A percentile compares a stretch with the other conserved stretches of the same genome.
phyloP scores from a whole-genome alignment of 35 echinoderm and acorn worm genomes.

The Lytechinus pictus region DNA sequence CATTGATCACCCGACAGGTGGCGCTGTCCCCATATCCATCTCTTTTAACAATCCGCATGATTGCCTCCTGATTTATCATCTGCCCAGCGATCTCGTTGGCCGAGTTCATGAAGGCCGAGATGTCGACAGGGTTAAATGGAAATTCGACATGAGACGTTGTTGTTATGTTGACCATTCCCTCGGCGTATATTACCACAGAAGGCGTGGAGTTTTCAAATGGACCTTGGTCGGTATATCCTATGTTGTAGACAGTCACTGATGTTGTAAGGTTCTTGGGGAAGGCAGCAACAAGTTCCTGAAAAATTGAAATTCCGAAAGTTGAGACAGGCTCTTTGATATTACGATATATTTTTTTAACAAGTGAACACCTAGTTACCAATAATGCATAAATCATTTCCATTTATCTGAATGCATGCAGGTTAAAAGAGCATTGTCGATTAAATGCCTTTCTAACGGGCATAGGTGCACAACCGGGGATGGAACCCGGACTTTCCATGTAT shows the following conservation, averaged over 20 bases:
- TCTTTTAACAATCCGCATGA: slow-evolving; percentile 34
- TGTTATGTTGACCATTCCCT: not conserved
- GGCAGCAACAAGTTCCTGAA: slow-evolving; percentile 44
- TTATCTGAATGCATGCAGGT: too few species aligned
- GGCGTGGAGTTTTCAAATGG: slow-evolving; percentile 64
- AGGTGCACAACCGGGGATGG: too few species aligned
- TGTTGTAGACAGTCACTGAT: slow-evolving; percentile 25
- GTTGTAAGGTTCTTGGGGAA: slow-evolving; percentile 31
- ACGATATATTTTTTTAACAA: too few species aligned
- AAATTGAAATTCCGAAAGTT: not conserved
- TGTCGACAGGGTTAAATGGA: slow-evolving; percentile 39
- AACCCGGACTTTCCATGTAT: too few species aligned
- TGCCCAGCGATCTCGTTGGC: slow-evolving; percentile 61
- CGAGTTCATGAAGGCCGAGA: slow-evolving; percentile 35
- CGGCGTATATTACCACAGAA: slow-evolving; percentile 34
- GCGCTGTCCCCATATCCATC: slow-evolving; percentile 31
- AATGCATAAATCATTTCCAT: too few species aligned
- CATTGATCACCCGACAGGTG: slow-evolving; percentile 65
- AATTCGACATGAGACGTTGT: not conserved
- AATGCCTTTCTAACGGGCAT: too few species aligned
- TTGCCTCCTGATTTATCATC: slow-evolving; percentile 70
- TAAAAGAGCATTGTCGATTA: too few species aligned
- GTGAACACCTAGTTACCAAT: too few species aligned
- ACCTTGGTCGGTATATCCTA: slow-evolving; percentile 24
- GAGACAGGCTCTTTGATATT: too few species aligned